A percentile compares a stretch with the other conserved stretches of the same genome.
Conservation (phyloP, 2,797 vertebrate genomes). For the Melanotaenia pygmaea region DNA sequence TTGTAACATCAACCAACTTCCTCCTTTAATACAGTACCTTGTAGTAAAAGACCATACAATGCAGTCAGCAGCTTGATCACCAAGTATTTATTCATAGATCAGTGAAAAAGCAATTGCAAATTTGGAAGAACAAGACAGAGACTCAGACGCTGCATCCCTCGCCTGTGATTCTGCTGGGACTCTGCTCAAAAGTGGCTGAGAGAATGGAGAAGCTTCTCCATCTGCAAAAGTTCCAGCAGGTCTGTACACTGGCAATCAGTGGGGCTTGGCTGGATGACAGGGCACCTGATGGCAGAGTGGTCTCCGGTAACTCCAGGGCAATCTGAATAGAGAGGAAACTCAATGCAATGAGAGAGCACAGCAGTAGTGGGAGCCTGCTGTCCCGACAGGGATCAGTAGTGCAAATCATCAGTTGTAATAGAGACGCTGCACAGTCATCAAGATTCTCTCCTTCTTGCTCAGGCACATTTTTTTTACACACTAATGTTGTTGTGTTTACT, state of each 20-base stretch:
- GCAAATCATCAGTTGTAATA: constrained; percentile 69
- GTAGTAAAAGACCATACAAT: constrained; percentile 8
- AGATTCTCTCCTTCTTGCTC: constrained; percentile 41
- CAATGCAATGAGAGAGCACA: constrained; percentile 32
- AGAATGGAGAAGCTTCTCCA: constrained; percentile 60
- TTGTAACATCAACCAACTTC: not conserved
- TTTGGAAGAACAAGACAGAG: constrained; percentile 14
- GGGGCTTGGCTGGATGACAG: constrained; percentile 74
- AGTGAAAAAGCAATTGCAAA: constrained; percentile 32
- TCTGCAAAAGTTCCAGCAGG: constrained; percentile 68
- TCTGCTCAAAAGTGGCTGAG: constrained; percentile 48
- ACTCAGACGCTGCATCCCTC: constrained; percentile 33
- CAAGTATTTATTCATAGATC: constrained; percentile 26
- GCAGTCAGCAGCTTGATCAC: constrained; percentile 30
- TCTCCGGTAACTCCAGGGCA: constrained; percentile 68
- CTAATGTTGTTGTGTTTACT: constrained; percentile 38
- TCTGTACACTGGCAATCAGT: constrained; percentile 59
- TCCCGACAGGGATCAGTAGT: constrained; percentile 67
- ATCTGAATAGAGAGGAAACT: constrained; percentile 58
- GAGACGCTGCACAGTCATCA: constrained; percentile 49
- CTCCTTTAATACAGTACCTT: not conserved
- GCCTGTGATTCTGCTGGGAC: constrained; percentile 42
- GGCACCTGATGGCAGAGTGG: constrained; percentile 71
- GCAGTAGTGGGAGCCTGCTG: constrained; percentile 44
- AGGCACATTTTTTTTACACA: constrained; percentile 21